Evolutionary conservation across 30 jellyfish, hydroid and myxozoan species (phyloP), one percentile per base, ranked within the genome.

Genomic region (Aurelia aurita): DNA sequence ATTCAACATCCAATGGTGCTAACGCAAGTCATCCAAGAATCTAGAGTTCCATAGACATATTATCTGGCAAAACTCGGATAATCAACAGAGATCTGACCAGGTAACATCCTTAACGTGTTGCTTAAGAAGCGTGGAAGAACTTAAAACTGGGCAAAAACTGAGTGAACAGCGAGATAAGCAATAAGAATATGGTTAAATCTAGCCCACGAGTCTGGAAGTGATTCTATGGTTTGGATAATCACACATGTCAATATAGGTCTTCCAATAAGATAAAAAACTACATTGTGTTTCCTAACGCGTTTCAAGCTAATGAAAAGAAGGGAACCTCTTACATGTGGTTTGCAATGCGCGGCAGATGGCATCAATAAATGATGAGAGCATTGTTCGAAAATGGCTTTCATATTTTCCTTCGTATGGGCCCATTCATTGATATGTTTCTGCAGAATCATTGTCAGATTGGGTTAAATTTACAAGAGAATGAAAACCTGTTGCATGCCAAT

Each of bases 311-410:
- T 65, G 77, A 60, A 80, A 35, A 73, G 47, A 65, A 80, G 74
- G 62, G 49, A 58, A 77, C 26, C 19, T 43, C 18, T 79, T 79
- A 53, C 86, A 70, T 69, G 83, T 70, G 87, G 81, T 35, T 45
- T 23, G 49, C 19, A 72, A 69, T 68, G 63, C 67, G 72, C 35
- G 77, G 87, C 86, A 83, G 32, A 81, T 13, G 86, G 80, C 79
- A 83, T 75, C 73, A 85, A 85, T 85, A 73, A 85, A n/a, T 82
- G 57, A 69, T 58, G 92, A 70, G 84, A 58, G 61, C 58, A 26
- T 39, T 80, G 73, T 49, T 21, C 58, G 34, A 73, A 20, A 64
- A 44, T 46, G 55, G 66, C 29, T 69, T 39, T 22, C 21, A 49
- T 66, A 22, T 81, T 81, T 66, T 69, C 71, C 45, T 77, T 62